phyloP scores from a whole-genome alignment of 2,888 invertebrate genomes.

The Sussaba pulchella region DNA sequence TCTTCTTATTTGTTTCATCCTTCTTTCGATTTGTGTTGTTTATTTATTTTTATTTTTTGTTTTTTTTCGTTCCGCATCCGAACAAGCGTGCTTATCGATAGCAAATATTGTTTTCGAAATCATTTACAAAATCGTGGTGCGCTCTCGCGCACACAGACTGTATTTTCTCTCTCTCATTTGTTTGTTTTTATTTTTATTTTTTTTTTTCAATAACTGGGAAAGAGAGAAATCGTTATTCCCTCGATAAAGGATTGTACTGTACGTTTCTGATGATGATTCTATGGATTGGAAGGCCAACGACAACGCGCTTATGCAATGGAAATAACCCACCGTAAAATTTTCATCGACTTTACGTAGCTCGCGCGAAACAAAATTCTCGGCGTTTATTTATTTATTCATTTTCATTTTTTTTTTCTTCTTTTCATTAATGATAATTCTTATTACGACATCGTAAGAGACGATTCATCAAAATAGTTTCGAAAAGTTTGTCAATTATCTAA shows the following conservation, averaged over 20 bases:
- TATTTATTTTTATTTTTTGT: conserved; percentile 33
- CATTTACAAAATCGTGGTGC: conserved; percentile 69
- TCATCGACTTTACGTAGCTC: neutral
- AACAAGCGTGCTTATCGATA: conserved; percentile 74
- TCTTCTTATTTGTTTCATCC: conserved; percentile 28
- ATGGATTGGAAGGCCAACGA: conserved; percentile 1
- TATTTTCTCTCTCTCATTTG: conserved; percentile 11
- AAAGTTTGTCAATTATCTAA: neutral
- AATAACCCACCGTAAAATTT: neutral
- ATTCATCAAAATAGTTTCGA: conserved; percentile 7
- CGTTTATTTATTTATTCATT: neutral
- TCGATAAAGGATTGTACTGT: conserved; percentile 26
- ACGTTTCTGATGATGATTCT: conserved; percentile 10
- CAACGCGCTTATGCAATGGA: conserved; percentile 6
- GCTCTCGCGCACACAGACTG: neutral
- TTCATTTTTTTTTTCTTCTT: too few relatives aligned
- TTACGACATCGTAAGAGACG: conserved; percentile 1
- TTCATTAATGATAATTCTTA: neutral
- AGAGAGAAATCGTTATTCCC: conserved; percentile 16
- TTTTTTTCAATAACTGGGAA: neutral
- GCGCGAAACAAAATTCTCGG: conserved; percentile 1
- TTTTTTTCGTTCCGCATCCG: conserved; percentile 27
- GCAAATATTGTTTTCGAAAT: conserved; percentile 75
- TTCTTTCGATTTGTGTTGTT: conserved; percentile 15
- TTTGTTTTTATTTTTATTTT: neutral